Conservation (phyloP, 2,797 vertebrate genomes). For the Euphonia xanthogaster region DNA sequence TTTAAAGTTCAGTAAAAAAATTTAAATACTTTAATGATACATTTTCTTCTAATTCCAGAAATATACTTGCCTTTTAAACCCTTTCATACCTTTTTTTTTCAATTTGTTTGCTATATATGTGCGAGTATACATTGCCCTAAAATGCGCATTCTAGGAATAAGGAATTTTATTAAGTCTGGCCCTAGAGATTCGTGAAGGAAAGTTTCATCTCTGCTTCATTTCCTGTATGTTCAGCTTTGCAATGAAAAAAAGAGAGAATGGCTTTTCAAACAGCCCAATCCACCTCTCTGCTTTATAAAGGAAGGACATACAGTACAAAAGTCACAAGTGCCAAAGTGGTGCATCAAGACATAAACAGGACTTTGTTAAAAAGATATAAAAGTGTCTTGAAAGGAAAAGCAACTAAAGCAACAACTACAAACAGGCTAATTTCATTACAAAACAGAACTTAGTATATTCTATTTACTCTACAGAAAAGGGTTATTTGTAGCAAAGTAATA, state of each 20-base stretch:
- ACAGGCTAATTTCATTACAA: constrained; percentile 76
- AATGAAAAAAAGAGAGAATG: constrained; percentile 59
- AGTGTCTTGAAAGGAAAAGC: constrained; percentile 67
- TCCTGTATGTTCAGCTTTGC: constrained; percentile 69
- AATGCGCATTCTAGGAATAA: constrained; percentile 77
- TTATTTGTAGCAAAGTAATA: constrained; percentile 64
- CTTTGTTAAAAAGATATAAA: constrained; percentile 74
- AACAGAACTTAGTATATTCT: constrained; percentile 70
- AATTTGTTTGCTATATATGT: constrained; percentile 64
- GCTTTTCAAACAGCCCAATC: constrained; percentile 66
- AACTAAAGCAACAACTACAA: constrained; percentile 75
- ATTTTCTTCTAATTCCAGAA: constrained; percentile 73
- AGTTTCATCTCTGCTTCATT: constrained; percentile 67
- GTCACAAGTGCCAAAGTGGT: constrained; percentile 72
- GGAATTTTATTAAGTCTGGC: constrained; percentile 82
- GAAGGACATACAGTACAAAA: constrained; percentile 72
- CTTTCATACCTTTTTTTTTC: constrained; percentile 43
- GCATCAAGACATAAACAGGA: constrained; percentile 68
- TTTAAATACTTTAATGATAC: constrained; percentile 71
- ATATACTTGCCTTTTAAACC: constrained; percentile 75
- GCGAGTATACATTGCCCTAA: constrained; percentile 69
- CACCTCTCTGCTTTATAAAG: constrained; percentile 65
- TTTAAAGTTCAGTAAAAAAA: constrained; percentile 65
- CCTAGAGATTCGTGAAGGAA: constrained; percentile 75
- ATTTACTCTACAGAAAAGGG: constrained; percentile 69